Conservation (phyloP, 2,113 vertebrate genomes). For the Pica pica region DNA sequence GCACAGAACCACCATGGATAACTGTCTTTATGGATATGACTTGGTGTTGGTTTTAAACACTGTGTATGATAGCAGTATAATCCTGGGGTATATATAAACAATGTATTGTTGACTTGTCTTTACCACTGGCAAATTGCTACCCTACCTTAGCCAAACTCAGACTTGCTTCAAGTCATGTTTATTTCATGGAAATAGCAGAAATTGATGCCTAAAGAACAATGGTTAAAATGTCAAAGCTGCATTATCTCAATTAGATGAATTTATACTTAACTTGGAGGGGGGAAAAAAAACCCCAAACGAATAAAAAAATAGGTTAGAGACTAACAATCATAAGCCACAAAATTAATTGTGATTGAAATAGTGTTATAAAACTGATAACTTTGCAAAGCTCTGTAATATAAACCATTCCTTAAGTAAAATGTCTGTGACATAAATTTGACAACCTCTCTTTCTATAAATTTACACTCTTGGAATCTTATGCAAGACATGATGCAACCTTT, state of each 20-base stretch:
- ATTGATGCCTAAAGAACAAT: conserved; percentile 34
- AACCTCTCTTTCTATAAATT: conserved; percentile 66
- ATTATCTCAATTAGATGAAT: conserved; percentile 51
- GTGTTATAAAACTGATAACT: conserved; percentile 68
- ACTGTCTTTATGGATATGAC: conserved; percentile 66
- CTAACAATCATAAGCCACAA: conserved; percentile 60
- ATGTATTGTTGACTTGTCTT: conserved; percentile 55
- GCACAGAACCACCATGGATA: conserved; percentile 63
- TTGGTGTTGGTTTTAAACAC: conserved; percentile 45
- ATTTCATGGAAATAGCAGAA: conserved; percentile 68
- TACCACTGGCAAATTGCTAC: conserved; percentile 70
- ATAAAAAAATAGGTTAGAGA: conserved; percentile 13
- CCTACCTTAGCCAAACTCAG: conserved; percentile 74
- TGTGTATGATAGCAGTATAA: conserved; percentile 52
- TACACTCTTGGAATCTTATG: conserved; percentile 46
- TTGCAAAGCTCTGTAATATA: conserved; percentile 61
- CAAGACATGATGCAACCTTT: conserved; percentile 60
- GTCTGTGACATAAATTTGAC: conserved; percentile 68
- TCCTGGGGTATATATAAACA: conserved; percentile 51
- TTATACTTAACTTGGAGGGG: background rate
- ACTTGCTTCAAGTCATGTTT: conserved; percentile 73
- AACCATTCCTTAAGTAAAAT: conserved; percentile 66
- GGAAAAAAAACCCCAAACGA: background rate
- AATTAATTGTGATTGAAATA: conserved; percentile 66
- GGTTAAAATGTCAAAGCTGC: conserved; percentile 64